Base-by-base conservation (phyloP, 2,113 vertebrate genomes). In the Engystomops pustulosus region DNA sequence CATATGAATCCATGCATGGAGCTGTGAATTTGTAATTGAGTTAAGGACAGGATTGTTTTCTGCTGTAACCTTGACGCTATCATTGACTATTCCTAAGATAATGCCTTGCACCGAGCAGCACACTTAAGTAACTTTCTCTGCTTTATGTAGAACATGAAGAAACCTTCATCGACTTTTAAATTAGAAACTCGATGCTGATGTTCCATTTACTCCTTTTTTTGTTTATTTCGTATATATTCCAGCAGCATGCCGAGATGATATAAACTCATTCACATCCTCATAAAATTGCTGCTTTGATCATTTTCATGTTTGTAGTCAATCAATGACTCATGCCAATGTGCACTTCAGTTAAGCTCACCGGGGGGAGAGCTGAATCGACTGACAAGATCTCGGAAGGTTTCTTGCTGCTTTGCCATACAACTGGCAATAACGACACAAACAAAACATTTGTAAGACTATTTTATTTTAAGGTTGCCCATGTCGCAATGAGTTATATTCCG, bases 221-320 rank as follows among this genome's bases (percentile, higher is more conserved):
- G 30, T 79, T 30, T 44, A 62, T 60, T 38, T 45, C 51, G 23
- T 41, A 41, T 45, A 65, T 65, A 65, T 79, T 45, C n/a, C 10
- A 79, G 55, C 20, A 62, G 55, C 58, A 45, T 79, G 77, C 58
- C 7, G 38, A 65, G 77, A 65, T 62, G 77, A 44, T 44, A 45
- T 45, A 27, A 65, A 45, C 36, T 62, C 23, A 60, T 62, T 65
- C 58, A 45, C 58, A 62, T 80, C 41, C 41, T 68, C 58, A 47
- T 45, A 20, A 80, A 80, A 65, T 30, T 68, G 60, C 30, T 69
- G n/a, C 60, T 65, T 69, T 81, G 62, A 51, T 69, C 45, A 27
- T 49, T 81, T 81, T 53, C 79, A 69, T 81, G 30, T 81, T 47
- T 53, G 65, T 36, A 81, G 79, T 51, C 77, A 79, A 65, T 65